Evolutionary conservation across 1,140 invertebrate species (phyloP), one percentile per base, ranked within the genome.

Genomic region (Holotrichia oblita): DNA sequence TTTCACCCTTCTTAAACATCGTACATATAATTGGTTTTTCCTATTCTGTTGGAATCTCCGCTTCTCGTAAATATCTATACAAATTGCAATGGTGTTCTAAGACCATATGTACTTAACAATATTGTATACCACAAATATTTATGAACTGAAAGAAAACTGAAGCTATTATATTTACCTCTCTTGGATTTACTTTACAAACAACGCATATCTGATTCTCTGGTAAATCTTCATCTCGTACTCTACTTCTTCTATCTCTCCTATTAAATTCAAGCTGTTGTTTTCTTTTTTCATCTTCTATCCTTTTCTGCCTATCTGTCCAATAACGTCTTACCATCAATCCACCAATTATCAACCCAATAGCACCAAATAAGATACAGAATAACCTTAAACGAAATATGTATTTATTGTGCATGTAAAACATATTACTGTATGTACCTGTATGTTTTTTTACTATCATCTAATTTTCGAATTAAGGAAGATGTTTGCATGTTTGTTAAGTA

Each of bases 141-240:
- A n/a, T n/a, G n/a, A n/a, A n/a, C n/a, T n/a, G n/a, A n/a, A n/a
- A n/a, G n/a, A n/a, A n/a, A n/a, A n/a, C n/a, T n/a, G n/a, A n/a
- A n/a, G n/a, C n/a, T n/a, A n/a, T n/a, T n/a, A 78, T 75, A 48
- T 42, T 79, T 82, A 92, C 91, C 86, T 94, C 93, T 82, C 92
- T 92, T 8, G 93, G 93, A 87, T 94, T 94, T 75, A 90, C 90
- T 14, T 90, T 89, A 86, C 94, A 95, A n/a, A 95, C 92, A 12
- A 94, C 92, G 83, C 94, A 96, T 3, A 93, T 85, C 83, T 94
- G 92, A 83, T 91, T 89, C 2, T 93, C 91, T 4, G 89, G 85
- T 6, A 94, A 85, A 81, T 93, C 89, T 6, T 87, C 88, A 22
- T 92, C 91, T 17, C 93, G 86, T 2, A 90, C 91, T 77, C 89